Evolutionary conservation across 2,797 vertebrate genomes (phyloP).

Genomic region (Setipinna tenuifilis): DNA sequence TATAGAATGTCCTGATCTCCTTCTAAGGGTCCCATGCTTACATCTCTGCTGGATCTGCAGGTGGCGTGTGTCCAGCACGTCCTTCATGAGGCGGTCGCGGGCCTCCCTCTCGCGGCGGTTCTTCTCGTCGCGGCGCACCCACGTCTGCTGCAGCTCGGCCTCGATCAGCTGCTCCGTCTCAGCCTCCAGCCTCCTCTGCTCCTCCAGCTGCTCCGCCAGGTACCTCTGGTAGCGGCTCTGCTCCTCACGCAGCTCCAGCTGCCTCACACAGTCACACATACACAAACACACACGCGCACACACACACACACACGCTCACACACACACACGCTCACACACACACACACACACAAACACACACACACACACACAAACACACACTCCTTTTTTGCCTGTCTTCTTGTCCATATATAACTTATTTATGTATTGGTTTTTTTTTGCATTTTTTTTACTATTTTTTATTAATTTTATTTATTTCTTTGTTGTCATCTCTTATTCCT

Average conservation of each 20-base stretch:
- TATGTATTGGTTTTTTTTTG: too few relatives aligned
- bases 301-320: background rate
- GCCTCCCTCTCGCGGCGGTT: conserved; percentile 70
- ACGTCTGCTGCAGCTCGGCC: conserved; percentile 71
- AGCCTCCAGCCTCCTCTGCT: conserved; percentile 72
- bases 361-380: too few relatives aligned
- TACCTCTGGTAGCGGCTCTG: conserved; percentile 78
- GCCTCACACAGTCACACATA: conserved; percentile 26
- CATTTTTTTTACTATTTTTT: too few relatives aligned
- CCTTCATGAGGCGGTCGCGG: conserved; percentile 75
- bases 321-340: background rate
- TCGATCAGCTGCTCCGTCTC: conserved; percentile 74
- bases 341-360: too few relatives aligned
- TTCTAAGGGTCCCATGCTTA: conserved; percentile 65
- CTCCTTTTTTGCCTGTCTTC: too few relatives aligned
- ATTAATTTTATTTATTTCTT: background rate
- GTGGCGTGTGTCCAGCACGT: conserved; percentile 77
- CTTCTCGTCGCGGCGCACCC: conserved; percentile 68
- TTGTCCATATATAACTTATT: too few relatives aligned
- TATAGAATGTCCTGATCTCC: background rate
- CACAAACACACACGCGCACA: background rate
- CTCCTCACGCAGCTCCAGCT: conserved; percentile 79
- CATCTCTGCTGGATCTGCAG: conserved; percentile 84
- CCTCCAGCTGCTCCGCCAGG: conserved; percentile 73
- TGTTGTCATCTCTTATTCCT: background rate